Percentiles rank a stretch among this genome's conserved stretches.
Conservation (phyloP, 2,888 invertebrate genomes). For the Drosophila meridiana region DNA sequence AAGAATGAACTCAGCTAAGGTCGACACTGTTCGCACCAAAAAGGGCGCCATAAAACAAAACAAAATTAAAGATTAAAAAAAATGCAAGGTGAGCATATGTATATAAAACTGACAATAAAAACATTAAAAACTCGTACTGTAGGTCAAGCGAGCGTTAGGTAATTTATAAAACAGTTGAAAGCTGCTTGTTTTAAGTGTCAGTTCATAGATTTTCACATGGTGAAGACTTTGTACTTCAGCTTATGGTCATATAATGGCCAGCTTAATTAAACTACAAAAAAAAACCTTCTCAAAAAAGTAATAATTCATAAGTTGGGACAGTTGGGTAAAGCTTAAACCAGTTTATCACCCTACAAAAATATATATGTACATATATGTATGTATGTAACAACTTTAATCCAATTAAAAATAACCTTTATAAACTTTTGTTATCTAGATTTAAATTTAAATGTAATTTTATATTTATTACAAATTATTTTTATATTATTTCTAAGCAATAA, state of each 20-base stretch:
- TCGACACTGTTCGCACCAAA: constrained; percentile 17
- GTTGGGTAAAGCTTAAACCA: background rate
- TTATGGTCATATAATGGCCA: background rate
- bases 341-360: background rate
- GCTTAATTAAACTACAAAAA: background rate
- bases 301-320: background rate
- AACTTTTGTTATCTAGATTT: background rate
- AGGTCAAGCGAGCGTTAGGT: constrained; percentile 18
- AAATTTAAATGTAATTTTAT: background rate
- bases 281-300: background rate
- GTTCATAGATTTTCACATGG: constrained; percentile 2
- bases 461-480: background rate
- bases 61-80: background rate
- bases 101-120: constrained; percentile 15
- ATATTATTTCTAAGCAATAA: background rate
- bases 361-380: background rate
- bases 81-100: constrained; percentile 27
- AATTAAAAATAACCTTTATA: background rate
- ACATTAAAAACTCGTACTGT: background rate
- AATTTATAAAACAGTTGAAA: constrained; percentile 8
- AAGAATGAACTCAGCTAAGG: constrained; percentile 39
- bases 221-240: background rate
- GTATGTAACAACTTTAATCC: background rate
- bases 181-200: background rate
- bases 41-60: constrained; percentile 23